Evolutionary conservation across 1,140 invertebrate genomes (phyloP).

Genomic region (Chrysomallon squamiferum): DNA sequence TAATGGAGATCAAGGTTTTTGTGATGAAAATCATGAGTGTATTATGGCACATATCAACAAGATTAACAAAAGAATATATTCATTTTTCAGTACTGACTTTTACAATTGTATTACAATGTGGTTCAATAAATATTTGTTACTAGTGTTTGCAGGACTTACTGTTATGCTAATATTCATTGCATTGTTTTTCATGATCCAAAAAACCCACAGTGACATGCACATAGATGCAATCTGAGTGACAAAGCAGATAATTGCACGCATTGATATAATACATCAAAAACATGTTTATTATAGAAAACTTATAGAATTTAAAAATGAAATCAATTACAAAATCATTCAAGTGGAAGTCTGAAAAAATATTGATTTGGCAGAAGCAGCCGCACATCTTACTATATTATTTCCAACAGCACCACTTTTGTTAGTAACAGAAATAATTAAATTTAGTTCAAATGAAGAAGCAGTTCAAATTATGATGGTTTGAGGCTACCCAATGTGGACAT

Average conservation of each 20-base stretch:
- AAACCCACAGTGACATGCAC: constrained; percentile 5
- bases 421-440: constrained; percentile 9
- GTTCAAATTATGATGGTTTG: constrained; percentile 18
- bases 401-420: constrained; percentile 12
- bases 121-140: constrained; percentile 41
- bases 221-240: constrained; percentile 20
- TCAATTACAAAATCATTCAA: constrained; percentile 8
- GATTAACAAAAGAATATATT: constrained; percentile 14
- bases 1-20: constrained; percentile 30
- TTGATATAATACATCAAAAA: constrained; percentile 14
- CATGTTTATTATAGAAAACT: constrained; percentile 8
- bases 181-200: constrained; percentile 8
- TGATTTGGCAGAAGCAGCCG: constrained; percentile 13
- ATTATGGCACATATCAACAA: constrained; percentile 12
- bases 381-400: constrained; percentile 26
- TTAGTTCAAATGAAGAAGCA: constrained; percentile 24
- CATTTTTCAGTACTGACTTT: constrained; percentile 21
- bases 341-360: not conserved
- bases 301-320: constrained; percentile 1
- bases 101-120: constrained; percentile 22
- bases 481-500: constrained; percentile 19
- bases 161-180: constrained; percentile 5
- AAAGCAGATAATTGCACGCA: constrained; percentile 11
- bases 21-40: constrained; percentile 27
- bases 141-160: constrained; percentile 21